phyloP scores from a whole-genome alignment of 1,140 invertebrate genomes.

The Gonatopus flavifemur region DNA sequence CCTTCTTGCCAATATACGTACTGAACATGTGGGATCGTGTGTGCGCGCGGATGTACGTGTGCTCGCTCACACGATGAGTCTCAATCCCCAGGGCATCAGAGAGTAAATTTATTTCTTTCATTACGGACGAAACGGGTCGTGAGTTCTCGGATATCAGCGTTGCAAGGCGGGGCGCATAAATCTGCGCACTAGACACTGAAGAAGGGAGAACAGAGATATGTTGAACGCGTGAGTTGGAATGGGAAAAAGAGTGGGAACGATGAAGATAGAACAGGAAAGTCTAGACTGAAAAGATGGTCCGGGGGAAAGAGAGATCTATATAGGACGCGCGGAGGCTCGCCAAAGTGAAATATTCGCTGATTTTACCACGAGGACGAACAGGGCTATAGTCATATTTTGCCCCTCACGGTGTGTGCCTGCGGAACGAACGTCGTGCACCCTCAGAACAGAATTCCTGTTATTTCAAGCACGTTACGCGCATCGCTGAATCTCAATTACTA shows the following conservation, averaged over 20 bases:
- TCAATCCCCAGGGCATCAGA: constrained; percentile 35
- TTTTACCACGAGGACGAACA: constrained; percentile 52
- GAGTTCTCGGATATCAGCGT: constrained; percentile 59
- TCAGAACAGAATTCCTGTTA: constrained; percentile 55
- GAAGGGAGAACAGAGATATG: constrained; percentile 20
- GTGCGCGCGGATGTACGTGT: constrained; percentile 12
- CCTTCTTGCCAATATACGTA: too few species aligned
- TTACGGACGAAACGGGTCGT: constrained; percentile 56
- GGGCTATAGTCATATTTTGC: constrained; percentile 47
- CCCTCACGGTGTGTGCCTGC: constrained; percentile 18
- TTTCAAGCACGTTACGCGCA: constrained; percentile 49
- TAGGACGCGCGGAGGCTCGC: constrained; percentile 26
- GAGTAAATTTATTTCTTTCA: constrained; percentile 62
- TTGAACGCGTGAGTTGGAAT: constrained; percentile 3
- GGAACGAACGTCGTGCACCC: constrained; percentile 20
- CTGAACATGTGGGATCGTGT: not conserved
- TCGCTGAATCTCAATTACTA: constrained; percentile 56
- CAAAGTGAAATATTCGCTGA: constrained; percentile 54
- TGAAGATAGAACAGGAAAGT: constrained; percentile 5
- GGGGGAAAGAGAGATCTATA: not conserved
- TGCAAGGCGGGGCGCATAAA: constrained; percentile 57
- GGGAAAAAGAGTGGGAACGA: constrained; percentile 22
- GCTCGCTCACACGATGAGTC: constrained; percentile 25
- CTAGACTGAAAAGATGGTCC: not conserved
- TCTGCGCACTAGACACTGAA: constrained; percentile 47